phyloP scores from a whole-genome alignment of 92 coral and sea anemone species.

The Epizoanthus stellaris region DNA sequence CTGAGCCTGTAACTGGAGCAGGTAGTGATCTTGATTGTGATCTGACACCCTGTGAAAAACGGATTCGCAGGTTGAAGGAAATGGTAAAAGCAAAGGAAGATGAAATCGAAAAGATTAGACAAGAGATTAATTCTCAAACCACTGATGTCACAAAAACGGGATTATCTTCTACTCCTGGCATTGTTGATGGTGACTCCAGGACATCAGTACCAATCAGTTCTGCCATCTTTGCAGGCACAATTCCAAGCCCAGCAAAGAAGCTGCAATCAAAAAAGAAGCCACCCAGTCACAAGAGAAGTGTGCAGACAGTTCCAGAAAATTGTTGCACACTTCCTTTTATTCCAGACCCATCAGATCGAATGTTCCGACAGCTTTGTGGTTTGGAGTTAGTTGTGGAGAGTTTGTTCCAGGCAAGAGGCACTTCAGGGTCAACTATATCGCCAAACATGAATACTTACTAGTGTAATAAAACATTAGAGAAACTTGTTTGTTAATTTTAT shows the following conservation, averaged over 20 bases:
- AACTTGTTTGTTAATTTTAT: background rate
- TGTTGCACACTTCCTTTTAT: slow-evolving; percentile 16
- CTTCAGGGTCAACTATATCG: background rate
- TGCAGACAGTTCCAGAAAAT: background rate
- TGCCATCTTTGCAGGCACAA: background rate
- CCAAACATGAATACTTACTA: background rate
- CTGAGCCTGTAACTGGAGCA: background rate
- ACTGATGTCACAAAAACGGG: background rate
- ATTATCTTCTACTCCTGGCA: background rate
- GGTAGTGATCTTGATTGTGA: background rate
- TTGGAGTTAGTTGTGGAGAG: slow-evolving; percentile 35
- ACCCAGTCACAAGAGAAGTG: slow-evolving; percentile 4
- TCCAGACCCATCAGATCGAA: slow-evolving; percentile 39
- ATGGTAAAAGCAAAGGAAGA: slow-evolving; percentile 36
- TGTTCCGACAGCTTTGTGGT: slow-evolving; percentile 40
- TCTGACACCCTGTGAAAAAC: slow-evolving; percentile 30
- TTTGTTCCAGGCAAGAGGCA: background rate
- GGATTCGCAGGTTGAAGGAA: slow-evolving; percentile 25
- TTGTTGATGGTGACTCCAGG: background rate
- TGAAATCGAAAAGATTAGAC: slow-evolving; percentile 37
- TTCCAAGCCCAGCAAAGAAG: background rate
- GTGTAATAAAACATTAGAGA: background rate
- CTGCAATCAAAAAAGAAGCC: slow-evolving; percentile 3
- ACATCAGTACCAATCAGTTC: background rate
- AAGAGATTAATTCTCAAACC: slow-evolving; percentile 16